These are phyloP conservation scores for Parnassius glacialis DNA, from an alignment of 2,888 invertebrate genomes.

Conservation along the genomic window DNA sequence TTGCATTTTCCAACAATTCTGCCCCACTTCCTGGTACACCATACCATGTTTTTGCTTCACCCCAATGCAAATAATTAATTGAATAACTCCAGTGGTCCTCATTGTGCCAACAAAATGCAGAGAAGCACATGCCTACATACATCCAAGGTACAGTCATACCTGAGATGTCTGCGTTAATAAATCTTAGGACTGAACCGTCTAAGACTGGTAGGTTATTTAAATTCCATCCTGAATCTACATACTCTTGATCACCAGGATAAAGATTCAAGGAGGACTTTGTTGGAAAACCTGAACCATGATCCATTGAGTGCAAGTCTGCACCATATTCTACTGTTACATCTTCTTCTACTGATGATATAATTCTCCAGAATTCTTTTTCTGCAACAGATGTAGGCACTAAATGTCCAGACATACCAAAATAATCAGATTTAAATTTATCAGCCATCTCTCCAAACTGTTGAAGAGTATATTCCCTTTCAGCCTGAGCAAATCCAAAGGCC, in stretches of 20 bases:
- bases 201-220: constrained; percentile 88
- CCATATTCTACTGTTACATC: constrained; percentile 90
- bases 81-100: constrained; percentile 93
- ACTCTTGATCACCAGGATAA: constrained; percentile 82
- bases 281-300: constrained; percentile 89
- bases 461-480: constrained; percentile 85
- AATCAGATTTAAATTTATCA: constrained; percentile 87
- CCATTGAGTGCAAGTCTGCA: constrained; percentile 88
- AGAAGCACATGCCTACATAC: constrained; percentile 93
- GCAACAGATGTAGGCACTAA: constrained; percentile 81
- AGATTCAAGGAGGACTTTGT: constrained; percentile 83
- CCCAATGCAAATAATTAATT: constrained; percentile 91
- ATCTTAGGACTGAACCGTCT: constrained; percentile 85
- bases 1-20: constrained; percentile 85
- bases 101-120: constrained; percentile 91
- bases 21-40: constrained; percentile 87
- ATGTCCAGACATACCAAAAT: constrained; percentile 86
- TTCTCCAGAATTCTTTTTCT: constrained; percentile 89
- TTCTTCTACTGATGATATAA: constrained; percentile 86
- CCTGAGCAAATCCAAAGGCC: constrained; percentile 89
- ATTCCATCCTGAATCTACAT: constrained; percentile 87
- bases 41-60: constrained; percentile 91
- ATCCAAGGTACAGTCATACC: constrained; percentile 89
- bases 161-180: constrained; percentile 88
- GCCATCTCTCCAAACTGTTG: constrained; percentile 90